These are phyloP conservation scores for Eilema depressum DNA, from an alignment of 2,888 invertebrate genomes.

Conservation along the genomic window DNA sequence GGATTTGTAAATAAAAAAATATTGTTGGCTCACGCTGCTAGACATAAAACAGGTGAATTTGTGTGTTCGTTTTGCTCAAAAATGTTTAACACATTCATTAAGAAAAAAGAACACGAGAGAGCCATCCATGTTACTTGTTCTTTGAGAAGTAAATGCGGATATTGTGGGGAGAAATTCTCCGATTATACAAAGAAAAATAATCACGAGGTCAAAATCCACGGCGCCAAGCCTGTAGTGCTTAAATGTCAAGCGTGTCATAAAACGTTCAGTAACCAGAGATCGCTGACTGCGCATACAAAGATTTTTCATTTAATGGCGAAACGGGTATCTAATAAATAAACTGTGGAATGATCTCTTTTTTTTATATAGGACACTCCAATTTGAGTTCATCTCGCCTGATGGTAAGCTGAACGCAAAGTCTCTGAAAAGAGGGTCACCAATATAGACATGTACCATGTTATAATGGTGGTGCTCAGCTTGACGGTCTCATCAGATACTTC, in stretches of 20 bases:
- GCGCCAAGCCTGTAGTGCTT: slow-evolving; percentile 70
- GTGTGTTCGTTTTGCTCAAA: slow-evolving; percentile 61
- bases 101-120: slow-evolving; percentile 61
- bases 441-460: too few relatives aligned
- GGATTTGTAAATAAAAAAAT: slow-evolving; percentile 71
- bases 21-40: slow-evolving; percentile 58
- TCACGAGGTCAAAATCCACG: slow-evolving; percentile 72
- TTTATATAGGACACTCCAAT: too few relatives aligned
- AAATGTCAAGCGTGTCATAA: slow-evolving; percentile 81
- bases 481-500: too few relatives aligned
- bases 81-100: slow-evolving; percentile 61
- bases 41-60: slow-evolving; percentile 68
- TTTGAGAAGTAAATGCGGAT: slow-evolving; percentile 65
- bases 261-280: slow-evolving; percentile 79
- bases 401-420: too few relatives aligned
- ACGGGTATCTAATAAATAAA: slow-evolving; percentile 30
- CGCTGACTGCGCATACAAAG: slow-evolving; percentile 79
- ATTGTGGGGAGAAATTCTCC: slow-evolving; percentile 70
- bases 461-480: too few relatives aligned
- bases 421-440: too few relatives aligned
- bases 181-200: slow-evolving; percentile 75
- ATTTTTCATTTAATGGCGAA: slow-evolving; percentile 68
- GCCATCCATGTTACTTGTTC: slow-evolving; percentile 59
- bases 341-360: too few relatives aligned
- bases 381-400: too few relatives aligned